A percentile compares a stretch with the other conserved stretches of the same genome.
Evolutionary conservation across 2,888 invertebrate species (phyloP).

Genomic region (Dynastes hyllus): DNA sequence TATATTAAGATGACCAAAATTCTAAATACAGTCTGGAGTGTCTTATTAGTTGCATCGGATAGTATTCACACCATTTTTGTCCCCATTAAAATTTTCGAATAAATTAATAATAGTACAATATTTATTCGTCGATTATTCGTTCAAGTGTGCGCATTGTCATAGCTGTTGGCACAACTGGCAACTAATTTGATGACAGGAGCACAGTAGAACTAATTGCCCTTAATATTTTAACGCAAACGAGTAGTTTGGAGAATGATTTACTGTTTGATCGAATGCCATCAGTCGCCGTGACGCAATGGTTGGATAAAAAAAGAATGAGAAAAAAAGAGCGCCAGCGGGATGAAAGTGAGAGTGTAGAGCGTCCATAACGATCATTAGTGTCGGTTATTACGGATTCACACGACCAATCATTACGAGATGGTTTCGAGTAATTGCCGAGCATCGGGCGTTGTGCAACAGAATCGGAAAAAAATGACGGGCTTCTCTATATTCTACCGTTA

Average conservation of each 20-base stretch:
- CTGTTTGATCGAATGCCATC: constrained; percentile 1
- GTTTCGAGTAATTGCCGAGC: constrained; percentile 26
- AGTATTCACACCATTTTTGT: no score
- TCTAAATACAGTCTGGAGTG: no score
- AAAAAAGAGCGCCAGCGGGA: not conserved
- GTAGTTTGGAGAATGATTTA: not conserved
- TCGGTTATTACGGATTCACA: constrained; percentile 44
- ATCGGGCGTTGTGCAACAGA: constrained; percentile 13
- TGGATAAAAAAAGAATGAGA: constrained; percentile 4
- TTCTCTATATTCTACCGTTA: constrained; percentile 19
- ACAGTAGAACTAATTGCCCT: not conserved
- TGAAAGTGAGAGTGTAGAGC: constrained; percentile 22
- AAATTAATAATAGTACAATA: no score
- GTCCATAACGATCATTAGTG: constrained; percentile 33
- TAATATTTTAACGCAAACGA: constrained; percentile 12
- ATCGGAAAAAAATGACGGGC: constrained; percentile 14
- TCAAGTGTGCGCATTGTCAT: no score
- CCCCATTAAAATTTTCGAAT: no score
- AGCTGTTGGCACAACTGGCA: constrained; percentile 1
- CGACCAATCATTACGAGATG: constrained; percentile 41
- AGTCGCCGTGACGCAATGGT: constrained; percentile 3
- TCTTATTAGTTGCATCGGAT: no score
- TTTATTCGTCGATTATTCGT: no score
- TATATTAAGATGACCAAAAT: no score
- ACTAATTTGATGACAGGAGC: constrained; percentile 3